These are phyloP conservation scores for Melanotaenia duboulayi DNA, from an alignment of 2,113 vertebrate genomes.

Conservation along the genomic window DNA sequence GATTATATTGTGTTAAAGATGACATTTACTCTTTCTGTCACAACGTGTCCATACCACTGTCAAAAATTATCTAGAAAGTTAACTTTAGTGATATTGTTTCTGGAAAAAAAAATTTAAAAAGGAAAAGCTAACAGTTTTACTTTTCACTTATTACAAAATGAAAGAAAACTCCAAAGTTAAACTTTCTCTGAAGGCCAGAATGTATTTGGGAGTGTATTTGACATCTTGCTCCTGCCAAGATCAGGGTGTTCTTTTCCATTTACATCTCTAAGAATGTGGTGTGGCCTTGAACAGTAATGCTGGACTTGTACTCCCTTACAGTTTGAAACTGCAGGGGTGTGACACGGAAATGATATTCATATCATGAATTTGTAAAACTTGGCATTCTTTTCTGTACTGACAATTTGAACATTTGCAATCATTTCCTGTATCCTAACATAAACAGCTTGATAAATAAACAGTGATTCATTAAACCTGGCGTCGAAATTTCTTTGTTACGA, in stretches of 20 bases:
- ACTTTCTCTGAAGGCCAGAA: conserved; percentile 12
- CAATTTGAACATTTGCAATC: conserved; percentile 43
- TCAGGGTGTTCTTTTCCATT: conserved; percentile 85
- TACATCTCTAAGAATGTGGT: conserved; percentile 81
- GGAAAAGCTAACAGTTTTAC: neutral
- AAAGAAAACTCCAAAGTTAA: conserved; percentile 16
- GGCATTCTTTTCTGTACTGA: conserved; percentile 8
- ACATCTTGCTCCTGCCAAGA: conserved; percentile 77
- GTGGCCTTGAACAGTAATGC: conserved; percentile 80
- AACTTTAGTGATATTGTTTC: conserved; percentile 12
- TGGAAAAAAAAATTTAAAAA: neutral
- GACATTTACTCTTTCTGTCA: conserved; percentile 26
- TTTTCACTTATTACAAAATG: conserved; percentile 34
- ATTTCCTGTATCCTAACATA: conserved; percentile 40
- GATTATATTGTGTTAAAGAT: conserved; percentile 35
- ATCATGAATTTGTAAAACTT: conserved; percentile 57
- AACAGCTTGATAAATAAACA: conserved; percentile 58
- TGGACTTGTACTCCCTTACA: conserved; percentile 75
- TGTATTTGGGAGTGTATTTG: conserved; percentile 45
- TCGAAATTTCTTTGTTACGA: conserved; percentile 28
- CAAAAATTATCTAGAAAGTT: conserved; percentile 24
- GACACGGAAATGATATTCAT: conserved; percentile 51
- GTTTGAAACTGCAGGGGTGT: conserved; percentile 23
- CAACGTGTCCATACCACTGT: conserved; percentile 41
- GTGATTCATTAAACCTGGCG: conserved; percentile 39